These are phyloP conservation scores for Alfaro cultratus DNA, from an alignment of 2,797 vertebrate genomes.

Conservation along the genomic window DNA sequence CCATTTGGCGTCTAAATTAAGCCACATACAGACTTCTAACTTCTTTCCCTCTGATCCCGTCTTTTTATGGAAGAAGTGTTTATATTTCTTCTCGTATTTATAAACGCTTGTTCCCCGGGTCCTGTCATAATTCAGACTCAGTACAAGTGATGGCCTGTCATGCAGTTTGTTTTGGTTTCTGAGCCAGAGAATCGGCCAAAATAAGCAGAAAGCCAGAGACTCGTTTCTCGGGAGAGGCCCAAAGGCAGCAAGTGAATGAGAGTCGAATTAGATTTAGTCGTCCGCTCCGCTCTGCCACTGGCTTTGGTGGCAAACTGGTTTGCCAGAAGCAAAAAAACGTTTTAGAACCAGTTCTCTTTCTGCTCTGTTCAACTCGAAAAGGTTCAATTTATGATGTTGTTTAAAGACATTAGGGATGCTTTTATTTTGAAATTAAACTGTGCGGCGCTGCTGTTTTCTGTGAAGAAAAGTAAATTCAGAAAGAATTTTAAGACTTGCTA, in stretches of 20 bases:
- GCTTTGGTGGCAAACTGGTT: conserved; percentile 5
- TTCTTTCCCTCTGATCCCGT: conserved; percentile 22
- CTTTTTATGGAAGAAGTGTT: conserved; percentile 28
- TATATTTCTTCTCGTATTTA: conserved; percentile 34
- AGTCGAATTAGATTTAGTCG: conserved; percentile 15
- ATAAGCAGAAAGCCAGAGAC: conserved; percentile 27
- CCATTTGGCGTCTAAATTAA: conserved; percentile 11
- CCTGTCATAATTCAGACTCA: conserved; percentile 9
- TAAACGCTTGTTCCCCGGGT: conserved; percentile 10
- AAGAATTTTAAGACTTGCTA: background rate
- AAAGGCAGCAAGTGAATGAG: conserved; percentile 1
- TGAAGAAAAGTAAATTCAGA: background rate
- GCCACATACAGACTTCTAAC: conserved; percentile 29
- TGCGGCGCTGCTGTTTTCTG: background rate
- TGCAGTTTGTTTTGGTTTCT: conserved; percentile 50
- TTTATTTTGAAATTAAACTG: conserved; percentile 2
- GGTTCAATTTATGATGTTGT: background rate
- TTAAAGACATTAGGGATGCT: conserved; percentile 6
- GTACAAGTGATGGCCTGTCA: conserved; percentile 33
- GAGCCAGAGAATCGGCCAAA: conserved; percentile 25
- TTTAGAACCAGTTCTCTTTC: conserved; percentile 2
- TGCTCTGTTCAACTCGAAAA: conserved; percentile 12
- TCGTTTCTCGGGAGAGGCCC: conserved; percentile 34
- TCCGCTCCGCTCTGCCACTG: background rate
- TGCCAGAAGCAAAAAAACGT: background rate